phyloP scores from a whole-genome alignment of 2,888 invertebrate genomes.

The Epistrophella euchroma region DNA sequence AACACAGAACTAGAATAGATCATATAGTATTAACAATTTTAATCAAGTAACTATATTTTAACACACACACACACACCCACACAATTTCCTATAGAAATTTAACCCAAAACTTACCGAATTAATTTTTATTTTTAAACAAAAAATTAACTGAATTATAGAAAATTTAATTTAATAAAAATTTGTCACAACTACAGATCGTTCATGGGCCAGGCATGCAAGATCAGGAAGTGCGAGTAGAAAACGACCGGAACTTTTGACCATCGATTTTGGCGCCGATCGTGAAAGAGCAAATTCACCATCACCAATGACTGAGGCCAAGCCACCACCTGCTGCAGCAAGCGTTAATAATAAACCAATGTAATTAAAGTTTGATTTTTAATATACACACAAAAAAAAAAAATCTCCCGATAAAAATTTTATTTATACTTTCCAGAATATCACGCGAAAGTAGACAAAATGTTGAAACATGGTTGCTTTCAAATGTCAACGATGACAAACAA shows the following conservation, averaged over 20 bases:
- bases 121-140: neutral
- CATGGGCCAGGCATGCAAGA: constrained; percentile 92
- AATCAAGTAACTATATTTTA: neutral
- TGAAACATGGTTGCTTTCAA: constrained; percentile 95
- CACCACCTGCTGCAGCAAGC: constrained; percentile 79
- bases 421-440: constrained; percentile 80
- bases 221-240: constrained; percentile 88
- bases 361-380: constrained; percentile 70
- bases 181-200: constrained; percentile 88
- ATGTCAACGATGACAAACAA: constrained; percentile 91
- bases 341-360: constrained; percentile 86
- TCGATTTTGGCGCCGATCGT: constrained; percentile 89
- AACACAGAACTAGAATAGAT: constrained; percentile 36
- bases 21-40: neutral
- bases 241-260: constrained; percentile 90
- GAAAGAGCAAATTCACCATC: constrained; percentile 90
- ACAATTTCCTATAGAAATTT: neutral
- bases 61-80: neutral
- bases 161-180: neutral
- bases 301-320: constrained; percentile 84
- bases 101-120: neutral
- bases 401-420: no score
- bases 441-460: constrained; percentile 96
- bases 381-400: no score
- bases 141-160: neutral